A percentile compares a stretch with the other conserved stretches of the same genome.
These are phyloP conservation scores for Drosophila fuyamai DNA, from an alignment of 1,140 invertebrate genomes.

Conservation along the genomic window DNA sequence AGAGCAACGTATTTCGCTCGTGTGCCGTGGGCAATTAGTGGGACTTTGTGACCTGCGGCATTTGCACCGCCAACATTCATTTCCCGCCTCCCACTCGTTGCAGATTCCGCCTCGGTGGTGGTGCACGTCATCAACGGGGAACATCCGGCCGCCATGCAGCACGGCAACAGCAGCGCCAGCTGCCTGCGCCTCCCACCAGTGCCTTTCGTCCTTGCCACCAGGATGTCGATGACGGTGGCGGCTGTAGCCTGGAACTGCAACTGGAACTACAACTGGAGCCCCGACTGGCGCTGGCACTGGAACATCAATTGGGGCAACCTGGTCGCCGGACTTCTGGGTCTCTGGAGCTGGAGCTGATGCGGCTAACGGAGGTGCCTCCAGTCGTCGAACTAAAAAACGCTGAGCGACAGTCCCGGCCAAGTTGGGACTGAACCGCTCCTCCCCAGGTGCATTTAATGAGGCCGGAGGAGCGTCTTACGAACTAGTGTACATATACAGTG, in stretches of 20 bases:
- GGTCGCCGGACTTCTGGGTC: too few species aligned
- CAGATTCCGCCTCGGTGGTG: slow-evolving; percentile 88
- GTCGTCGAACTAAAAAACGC: slow-evolving; percentile 14
- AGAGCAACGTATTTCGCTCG: neutral
- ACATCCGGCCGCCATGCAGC: slow-evolving; percentile 91
- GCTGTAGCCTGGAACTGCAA: slow-evolving; percentile 72
- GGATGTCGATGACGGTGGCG: slow-evolving; percentile 51
- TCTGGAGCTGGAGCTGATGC: slow-evolving; percentile 56
- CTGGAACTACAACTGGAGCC: slow-evolving; percentile 48
- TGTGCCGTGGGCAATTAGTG: slow-evolving; percentile 1
- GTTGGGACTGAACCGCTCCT: slow-evolving; percentile 61
- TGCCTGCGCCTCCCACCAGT: slow-evolving; percentile 54
- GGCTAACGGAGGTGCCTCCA: slow-evolving; percentile 6
- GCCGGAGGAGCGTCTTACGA: slow-evolving; percentile 52
- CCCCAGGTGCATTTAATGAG: slow-evolving; percentile 71
- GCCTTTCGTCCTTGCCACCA: slow-evolving; percentile 69
- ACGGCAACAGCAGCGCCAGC: slow-evolving; percentile 86
- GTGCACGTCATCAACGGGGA: slow-evolving; percentile 89
- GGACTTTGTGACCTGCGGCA: slow-evolving; percentile 14
- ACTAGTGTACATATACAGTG: slow-evolving; percentile 74
- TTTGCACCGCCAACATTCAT: slow-evolving; percentile 33
- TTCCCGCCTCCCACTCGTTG: slow-evolving; percentile 14
- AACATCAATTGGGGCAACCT: slow-evolving; percentile 2
- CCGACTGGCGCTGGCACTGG: slow-evolving; percentile 16
- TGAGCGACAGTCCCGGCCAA: slow-evolving; percentile 66